phyloP scores from a whole-genome alignment of 2,888 invertebrate genomes.

The Thecocarcelia acutangulata region DNA sequence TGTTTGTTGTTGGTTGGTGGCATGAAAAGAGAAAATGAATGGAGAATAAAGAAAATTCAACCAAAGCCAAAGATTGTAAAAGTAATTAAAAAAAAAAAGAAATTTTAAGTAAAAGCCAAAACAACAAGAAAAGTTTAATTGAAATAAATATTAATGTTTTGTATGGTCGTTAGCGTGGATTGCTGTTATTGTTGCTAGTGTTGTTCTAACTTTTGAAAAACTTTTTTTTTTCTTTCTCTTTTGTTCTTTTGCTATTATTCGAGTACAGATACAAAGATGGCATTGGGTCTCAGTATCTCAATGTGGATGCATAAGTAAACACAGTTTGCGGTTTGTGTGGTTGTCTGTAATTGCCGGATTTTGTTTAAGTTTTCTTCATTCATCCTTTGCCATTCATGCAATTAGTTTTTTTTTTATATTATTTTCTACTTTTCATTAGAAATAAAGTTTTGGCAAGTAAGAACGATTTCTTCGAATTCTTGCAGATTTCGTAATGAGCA shows the following conservation, averaged over 20 bases:
- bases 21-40: conserved; percentile 50
- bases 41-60: conserved; percentile 25
- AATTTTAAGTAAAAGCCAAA: conserved; percentile 47
- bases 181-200: not conserved
- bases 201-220: not conserved
- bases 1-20: conserved; percentile 20
- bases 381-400: conserved; percentile 3
- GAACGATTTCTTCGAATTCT: not conserved
- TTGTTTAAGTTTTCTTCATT: conserved; percentile 8
- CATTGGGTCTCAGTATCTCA: not conserved
- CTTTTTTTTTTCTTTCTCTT: not conserved
- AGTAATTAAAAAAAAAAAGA: conserved; percentile 59
- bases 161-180: not conserved
- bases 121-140: conserved; percentile 53
- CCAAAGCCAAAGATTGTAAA: conserved; percentile 45
- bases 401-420: not conserved
- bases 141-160: conserved; percentile 61
- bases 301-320: not conserved
- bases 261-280: not conserved
- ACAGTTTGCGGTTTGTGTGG: conserved; percentile 6
- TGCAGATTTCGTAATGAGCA: conserved; percentile 12
- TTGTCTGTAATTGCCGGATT: conserved; percentile 33
- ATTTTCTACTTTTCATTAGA: conserved; percentile 14
- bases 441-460: conserved; percentile 14
- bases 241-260: not conserved